Percentiles rank a stretch among this genome's conserved stretches.
Conservation (phyloP, 2,888 invertebrate genomes). For the Tachystola acroxantha region DNA sequence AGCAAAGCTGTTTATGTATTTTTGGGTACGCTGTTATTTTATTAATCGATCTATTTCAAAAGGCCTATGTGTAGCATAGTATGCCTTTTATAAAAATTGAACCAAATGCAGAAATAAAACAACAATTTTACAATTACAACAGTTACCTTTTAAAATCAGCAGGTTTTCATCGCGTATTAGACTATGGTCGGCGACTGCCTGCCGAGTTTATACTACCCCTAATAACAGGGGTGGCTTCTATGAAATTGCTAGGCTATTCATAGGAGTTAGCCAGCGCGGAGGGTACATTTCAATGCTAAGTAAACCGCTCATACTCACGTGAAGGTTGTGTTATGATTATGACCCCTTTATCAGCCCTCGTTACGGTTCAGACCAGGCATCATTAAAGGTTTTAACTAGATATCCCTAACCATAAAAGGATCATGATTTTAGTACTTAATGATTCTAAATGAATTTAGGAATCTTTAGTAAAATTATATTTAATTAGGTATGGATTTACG, state of each 20-base stretch:
- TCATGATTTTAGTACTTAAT: no score
- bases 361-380: slow-evolving; percentile 39
- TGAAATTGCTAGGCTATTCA: slow-evolving; percentile 61
- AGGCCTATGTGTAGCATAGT: no score
- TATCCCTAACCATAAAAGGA: no score
- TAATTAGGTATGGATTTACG: no score
- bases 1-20: background rate
- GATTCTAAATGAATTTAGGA: no score
- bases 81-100: background rate
- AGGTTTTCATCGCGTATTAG: slow-evolving; percentile 37
- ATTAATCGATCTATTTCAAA: background rate
- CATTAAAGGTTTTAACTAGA: slow-evolving; percentile 26
- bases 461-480: no score
- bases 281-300: slow-evolving; percentile 50
- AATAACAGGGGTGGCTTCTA: slow-evolving; percentile 58
- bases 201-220: slow-evolving; percentile 55
- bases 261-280: slow-evolving; percentile 46
- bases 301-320: slow-evolving; percentile 54
- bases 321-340: slow-evolving; percentile 47
- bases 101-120: background rate
- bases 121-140: background rate
- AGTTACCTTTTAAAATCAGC: slow-evolving; percentile 14
- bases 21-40: background rate
- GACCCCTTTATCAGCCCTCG: slow-evolving; percentile 51
- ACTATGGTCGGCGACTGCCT: slow-evolving; percentile 45